Percentiles rank a stretch among this genome's conserved stretches.
Evolutionary conservation across 1,140 invertebrate species (phyloP).

Genomic region (Ceratina calcarata): DNA sequence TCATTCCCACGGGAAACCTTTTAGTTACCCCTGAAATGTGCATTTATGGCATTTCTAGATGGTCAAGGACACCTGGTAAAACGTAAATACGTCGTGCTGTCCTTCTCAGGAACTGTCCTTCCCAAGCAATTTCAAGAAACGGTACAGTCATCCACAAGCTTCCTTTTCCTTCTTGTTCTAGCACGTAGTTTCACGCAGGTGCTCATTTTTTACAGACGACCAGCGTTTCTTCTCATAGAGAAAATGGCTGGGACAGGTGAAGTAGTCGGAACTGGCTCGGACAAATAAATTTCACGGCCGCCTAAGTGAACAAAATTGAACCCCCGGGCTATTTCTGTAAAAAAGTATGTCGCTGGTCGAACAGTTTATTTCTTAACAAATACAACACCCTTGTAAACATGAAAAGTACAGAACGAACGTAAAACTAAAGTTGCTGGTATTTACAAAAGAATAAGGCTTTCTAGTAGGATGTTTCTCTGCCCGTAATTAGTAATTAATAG

Average conservation of each 20-base stretch:
- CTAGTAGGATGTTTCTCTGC: not conserved
- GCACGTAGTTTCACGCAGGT: conserved; percentile 14
- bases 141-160: not conserved
- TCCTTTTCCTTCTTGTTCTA: not conserved
- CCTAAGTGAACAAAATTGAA: conserved; percentile 31
- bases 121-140: conserved; percentile 9
- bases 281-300: conserved; percentile 31
- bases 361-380: conserved; percentile 13
- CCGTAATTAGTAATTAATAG: too few species aligned
- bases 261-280: not conserved
- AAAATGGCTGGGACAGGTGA: conserved; percentile 6
- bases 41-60: too few species aligned
- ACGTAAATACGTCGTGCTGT: not conserved
- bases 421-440: not conserved
- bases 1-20: too few species aligned
- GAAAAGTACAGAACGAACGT: not conserved
- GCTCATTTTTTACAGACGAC: conserved; percentile 13
- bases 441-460: not conserved
- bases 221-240: conserved; percentile 24
- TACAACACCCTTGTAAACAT: not conserved
- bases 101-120: not conserved
- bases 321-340: not conserved
- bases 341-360: not conserved
- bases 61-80: too few species aligned
- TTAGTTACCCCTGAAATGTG: too few species aligned